Evolutionary conservation across 2,797 vertebrate genomes (phyloP).

Genomic region (Acanthornis magna): DNA sequence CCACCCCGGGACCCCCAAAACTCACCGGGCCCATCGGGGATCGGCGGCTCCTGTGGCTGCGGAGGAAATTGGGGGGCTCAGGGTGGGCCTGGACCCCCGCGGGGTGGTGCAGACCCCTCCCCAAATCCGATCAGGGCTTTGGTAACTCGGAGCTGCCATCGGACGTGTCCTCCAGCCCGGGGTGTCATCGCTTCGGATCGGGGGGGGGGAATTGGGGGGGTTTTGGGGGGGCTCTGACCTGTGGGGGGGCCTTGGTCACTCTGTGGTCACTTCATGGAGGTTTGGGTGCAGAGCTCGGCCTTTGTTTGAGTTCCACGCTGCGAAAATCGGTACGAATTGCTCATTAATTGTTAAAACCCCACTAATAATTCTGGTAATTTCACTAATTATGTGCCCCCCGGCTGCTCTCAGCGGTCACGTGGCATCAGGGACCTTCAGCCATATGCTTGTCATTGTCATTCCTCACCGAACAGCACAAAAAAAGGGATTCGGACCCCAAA

Average conservation of each 20-base stretch:
- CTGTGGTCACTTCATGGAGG: rapidly evolving
- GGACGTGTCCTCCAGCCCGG: background rate
- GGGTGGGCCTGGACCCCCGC: rapidly evolving
- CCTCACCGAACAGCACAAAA: background rate
- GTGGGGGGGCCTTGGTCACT: rapidly evolving
- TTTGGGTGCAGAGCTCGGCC: rapidly evolving
- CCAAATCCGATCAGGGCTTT: background rate
- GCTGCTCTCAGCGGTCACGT: background rate
- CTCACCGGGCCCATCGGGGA: background rate
- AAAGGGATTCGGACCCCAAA: rapidly evolving
- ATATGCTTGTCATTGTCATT: background rate
- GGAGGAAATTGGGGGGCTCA: background rate
- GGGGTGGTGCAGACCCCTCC: background rate
- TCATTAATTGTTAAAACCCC: too few species aligned
- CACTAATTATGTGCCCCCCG: rapidly evolving
- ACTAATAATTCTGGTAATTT: rapidly evolving
- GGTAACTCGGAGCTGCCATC: background rate
- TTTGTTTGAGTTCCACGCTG: too few species aligned
- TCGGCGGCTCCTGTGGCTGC: background rate
- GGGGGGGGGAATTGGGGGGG: background rate
- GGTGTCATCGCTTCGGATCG: background rate
- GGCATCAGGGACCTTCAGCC: background rate
- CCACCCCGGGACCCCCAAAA: background rate
- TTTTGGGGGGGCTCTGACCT: background rate
- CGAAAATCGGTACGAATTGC: too few species aligned